Evolutionary conservation across 1,140 invertebrate species (phyloP).

Genomic region (Aphelenchoides avenae): DNA sequence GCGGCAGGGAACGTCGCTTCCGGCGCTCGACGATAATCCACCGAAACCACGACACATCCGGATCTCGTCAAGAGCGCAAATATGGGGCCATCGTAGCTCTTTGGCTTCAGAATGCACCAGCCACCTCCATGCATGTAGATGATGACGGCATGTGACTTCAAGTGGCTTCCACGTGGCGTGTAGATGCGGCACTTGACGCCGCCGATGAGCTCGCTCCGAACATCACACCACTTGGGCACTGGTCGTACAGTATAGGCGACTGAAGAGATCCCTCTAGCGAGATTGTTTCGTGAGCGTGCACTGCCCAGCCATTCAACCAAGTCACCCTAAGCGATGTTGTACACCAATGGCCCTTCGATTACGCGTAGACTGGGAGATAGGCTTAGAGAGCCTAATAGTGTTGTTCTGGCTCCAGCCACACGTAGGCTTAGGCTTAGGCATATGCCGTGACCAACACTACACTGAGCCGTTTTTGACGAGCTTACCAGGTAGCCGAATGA

Average conservation of each 20-base stretch:
- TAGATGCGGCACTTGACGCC: conserved; percentile 55
- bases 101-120: conserved; percentile 46
- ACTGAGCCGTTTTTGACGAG: too few species aligned
- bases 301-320: conserved; percentile 47
- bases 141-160: conserved; percentile 36
- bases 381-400: background rate
- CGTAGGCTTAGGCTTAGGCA: too few species aligned
- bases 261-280: conserved; percentile 40
- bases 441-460: too few species aligned
- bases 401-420: too few species aligned
- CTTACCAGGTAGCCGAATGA: conserved; percentile 53
- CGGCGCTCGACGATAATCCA: conserved; percentile 53
- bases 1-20: conserved; percentile 51
- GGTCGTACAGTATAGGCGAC: conserved; percentile 41
- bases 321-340: conserved; percentile 33
- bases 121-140: conserved; percentile 58
- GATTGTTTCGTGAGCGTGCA: conserved; percentile 40
- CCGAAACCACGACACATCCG: conserved; percentile 44
- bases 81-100: conserved; percentile 47
- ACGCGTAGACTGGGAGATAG: background rate
- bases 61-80: conserved; percentile 31
- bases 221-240: conserved; percentile 44
- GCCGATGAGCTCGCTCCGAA: conserved; percentile 32
- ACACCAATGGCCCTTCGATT: too few species aligned
- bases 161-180: conserved; percentile 27